These are phyloP conservation scores for Pseudochaenichthys georgianus DNA, from an alignment of 2,797 vertebrate species.

Conservation along the genomic window DNA sequence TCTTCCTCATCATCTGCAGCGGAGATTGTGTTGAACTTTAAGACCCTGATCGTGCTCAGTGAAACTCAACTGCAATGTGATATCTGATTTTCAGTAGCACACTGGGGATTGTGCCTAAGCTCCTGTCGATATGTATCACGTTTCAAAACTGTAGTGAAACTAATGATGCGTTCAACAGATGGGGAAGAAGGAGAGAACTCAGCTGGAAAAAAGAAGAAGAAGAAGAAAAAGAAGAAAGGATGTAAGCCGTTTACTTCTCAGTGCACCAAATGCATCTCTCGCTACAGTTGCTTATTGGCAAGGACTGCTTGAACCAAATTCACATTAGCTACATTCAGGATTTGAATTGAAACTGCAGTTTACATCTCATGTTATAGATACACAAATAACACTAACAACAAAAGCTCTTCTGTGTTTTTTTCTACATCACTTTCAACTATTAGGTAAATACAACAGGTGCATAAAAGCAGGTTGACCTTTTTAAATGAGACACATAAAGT, in stretches of 20 bases:
- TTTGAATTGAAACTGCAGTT: background rate
- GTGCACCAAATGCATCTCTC: slow-evolving; percentile 16
- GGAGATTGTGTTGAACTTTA: slow-evolving; percentile 35
- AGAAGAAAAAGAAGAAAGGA: slow-evolving; percentile 98
- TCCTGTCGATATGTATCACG: slow-evolving; percentile 56
- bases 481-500: slow-evolving; percentile 34
- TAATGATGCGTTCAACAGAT: slow-evolving; percentile 84
- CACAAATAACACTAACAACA: background rate
- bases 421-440: slow-evolving; percentile 13
- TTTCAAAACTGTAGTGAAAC: slow-evolving; percentile 54
- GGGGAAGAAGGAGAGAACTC: slow-evolving; percentile 94
- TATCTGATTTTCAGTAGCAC: slow-evolving; percentile 51
- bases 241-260: slow-evolving; percentile 80
- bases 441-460: slow-evolving; percentile 41
- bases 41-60: slow-evolving; percentile 12
- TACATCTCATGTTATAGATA: background rate
- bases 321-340: background rate
- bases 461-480: slow-evolving; percentile 36
- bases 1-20: slow-evolving; percentile 40
- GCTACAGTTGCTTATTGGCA: background rate
- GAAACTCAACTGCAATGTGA: slow-evolving; percentile 56
- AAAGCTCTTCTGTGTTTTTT: background rate
- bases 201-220: slow-evolving; percentile 94
- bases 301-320: background rate
- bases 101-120: slow-evolving; percentile 41